Percentiles rank a stretch among this genome's conserved stretches.
Conservation (phyloP, 2,113 vertebrate species). For the Rhinoptilus africanus region DNA sequence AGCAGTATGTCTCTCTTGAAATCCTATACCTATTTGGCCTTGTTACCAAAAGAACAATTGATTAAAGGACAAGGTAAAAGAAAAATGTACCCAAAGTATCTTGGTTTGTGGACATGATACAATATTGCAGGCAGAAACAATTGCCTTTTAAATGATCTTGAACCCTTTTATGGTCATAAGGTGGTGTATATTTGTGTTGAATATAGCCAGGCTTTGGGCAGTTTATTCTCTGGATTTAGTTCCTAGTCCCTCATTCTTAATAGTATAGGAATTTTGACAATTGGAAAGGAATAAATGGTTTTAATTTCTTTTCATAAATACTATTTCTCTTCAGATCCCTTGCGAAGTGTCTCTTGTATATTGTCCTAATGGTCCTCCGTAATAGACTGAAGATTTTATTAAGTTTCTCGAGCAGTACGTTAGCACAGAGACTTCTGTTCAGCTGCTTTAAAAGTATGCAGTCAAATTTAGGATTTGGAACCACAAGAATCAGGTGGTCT, state of each 20-base stretch:
- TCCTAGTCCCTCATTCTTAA: background rate
- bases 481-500: background rate
- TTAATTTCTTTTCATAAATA: background rate
- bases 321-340: background rate
- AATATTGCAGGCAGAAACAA: background rate
- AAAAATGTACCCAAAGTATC: background rate
- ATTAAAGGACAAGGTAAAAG: background rate
- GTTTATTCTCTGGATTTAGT: background rate
- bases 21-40: background rate
- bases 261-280: background rate
- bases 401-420: background rate
- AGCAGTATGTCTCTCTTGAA: background rate
- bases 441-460: background rate
- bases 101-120: background rate
- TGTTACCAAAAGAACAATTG: background rate
- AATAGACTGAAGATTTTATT: background rate
- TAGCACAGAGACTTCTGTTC: background rate
- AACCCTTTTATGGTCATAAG: background rate
- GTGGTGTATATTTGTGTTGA: background rate
- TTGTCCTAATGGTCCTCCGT: background rate
- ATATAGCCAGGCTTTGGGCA: background rate
- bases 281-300: background rate
- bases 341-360: background rate
- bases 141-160: background rate
- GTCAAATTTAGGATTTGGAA: background rate